Percentiles rank a stretch among this genome's conserved stretches.
Conservation (phyloP, 2,797 vertebrate genomes). For the Pangasius sanitwongsei region DNA sequence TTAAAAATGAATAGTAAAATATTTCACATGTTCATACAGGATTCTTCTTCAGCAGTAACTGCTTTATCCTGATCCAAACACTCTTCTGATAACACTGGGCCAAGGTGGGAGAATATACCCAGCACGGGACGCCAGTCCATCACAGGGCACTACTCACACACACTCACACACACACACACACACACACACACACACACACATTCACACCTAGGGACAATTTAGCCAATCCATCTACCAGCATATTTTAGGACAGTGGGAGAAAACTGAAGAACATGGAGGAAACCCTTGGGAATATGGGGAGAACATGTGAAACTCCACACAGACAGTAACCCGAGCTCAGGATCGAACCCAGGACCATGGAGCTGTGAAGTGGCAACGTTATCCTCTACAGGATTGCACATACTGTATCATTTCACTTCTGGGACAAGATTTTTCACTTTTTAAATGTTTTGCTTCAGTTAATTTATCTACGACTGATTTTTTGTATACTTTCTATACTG, state of each 20-base stretch:
- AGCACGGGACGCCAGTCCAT: neutral
- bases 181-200: too few species aligned
- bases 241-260: neutral
- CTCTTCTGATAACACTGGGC: neutral
- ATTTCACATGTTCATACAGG: too few species aligned
- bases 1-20: too few species aligned
- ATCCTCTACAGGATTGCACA: neutral
- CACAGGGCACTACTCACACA: neutral
- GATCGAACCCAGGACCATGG: neutral
- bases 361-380: neutral
- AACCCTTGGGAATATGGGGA: neutral
- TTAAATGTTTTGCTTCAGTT: neutral
- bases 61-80: neutral
- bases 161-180: too few species aligned
- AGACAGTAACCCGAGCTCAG: neutral
- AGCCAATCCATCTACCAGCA: neutral
- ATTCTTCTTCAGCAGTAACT: neutral
- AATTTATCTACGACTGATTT: neutral
- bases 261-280: neutral
- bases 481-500: neutral
- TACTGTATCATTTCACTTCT: neutral
- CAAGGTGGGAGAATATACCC: neutral
- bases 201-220: too few species aligned
- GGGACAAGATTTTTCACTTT: neutral
- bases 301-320: neutral